Base-by-base conservation (phyloP, 2,888 invertebrate species). In the Euproctis similis region DNA sequence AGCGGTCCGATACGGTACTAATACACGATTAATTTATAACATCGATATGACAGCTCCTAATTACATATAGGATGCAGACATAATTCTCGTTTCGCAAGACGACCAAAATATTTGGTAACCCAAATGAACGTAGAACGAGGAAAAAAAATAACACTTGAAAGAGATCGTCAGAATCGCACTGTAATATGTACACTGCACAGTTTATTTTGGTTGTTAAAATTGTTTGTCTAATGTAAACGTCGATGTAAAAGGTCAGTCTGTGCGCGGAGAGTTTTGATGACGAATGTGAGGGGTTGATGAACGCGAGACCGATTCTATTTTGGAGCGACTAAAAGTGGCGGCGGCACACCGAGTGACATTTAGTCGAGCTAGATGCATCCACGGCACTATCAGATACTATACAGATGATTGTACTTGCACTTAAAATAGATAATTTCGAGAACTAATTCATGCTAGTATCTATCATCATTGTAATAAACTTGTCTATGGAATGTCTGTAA, bases 261-360 rank as follows among this genome's bases (percentile, higher is more conserved):
- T 52, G 55, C n/a, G 49, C 42, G 52, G 52, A 47, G 54, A n/a
- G 52, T 50, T n/a, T 43, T 56, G 69, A 71, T 77, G 78, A 76
- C 74, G 74, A 74, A 70, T 72, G 74, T 64, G 59, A 75, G 80
- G 72, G 82, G 82, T 84, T 82, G 82, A 71, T 77, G 82, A 84
- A 81, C 82, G 82, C 75, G 53, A 46, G 50, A 59, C 31, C 41
- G n/a, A 53, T 54, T 76, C 82, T 84, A 84, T 84, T 84, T 84
- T 59, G 69, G 78, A 75, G 67, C 80, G 68, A 71, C 76, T 82
- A 84, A 78, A 84, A 67, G 62, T 67, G 72, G 69, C 70, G 53
- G 47, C 60, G 61, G 72, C 71, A 73, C 76, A 77, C 80, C 77
- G 74, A 81, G 70, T 84, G 84, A 84, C 84, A 84, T 84, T 84